Conservation (phyloP, 2,113 vertebrate genomes). For the Stictonetta naevosa region DNA sequence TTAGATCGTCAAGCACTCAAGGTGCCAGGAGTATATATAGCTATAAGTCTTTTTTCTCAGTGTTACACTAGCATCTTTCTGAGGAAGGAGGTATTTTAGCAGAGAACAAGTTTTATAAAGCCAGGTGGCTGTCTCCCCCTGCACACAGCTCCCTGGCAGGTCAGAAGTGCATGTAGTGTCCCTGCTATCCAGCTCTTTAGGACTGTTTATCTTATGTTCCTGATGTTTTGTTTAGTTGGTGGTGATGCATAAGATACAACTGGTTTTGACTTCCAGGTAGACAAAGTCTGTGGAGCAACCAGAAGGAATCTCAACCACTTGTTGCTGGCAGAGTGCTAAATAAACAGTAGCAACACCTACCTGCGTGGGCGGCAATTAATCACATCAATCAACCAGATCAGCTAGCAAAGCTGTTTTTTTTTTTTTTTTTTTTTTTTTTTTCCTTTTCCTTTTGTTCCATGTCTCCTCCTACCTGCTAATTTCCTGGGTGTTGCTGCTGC, state of each 20-base stretch:
- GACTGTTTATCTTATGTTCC: conserved; percentile 25
- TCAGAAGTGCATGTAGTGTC: not conserved
- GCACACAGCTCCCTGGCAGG: not conserved
- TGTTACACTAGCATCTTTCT: not conserved
- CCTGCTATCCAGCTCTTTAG: not conserved
- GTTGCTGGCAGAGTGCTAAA: conserved; percentile 63
- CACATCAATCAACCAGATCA: conserved; percentile 48
- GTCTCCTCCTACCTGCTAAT: conserved; percentile 35
- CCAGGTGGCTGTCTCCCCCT: not conserved
- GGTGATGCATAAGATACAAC: conserved; percentile 19
- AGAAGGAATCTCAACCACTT: conserved; percentile 58
- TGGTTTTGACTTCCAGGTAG: conserved; percentile 50
- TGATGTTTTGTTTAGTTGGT: conserved; percentile 22
- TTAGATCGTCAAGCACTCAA: not conserved
- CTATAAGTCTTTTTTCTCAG: not conserved
- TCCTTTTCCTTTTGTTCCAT: conserved; percentile 51
- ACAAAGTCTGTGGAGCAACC: conserved; percentile 51
- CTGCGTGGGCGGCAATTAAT: conserved; percentile 70
- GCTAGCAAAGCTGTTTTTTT: conserved; percentile 24
- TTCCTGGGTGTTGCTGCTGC: conserved; percentile 13
- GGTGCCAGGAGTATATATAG: not conserved
- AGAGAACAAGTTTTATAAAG: not conserved
- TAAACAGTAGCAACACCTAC: conserved; percentile 68
- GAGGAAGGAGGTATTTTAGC: not conserved
- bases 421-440: not conserved